A percentile compares a stretch with the other conserved stretches of the same genome.
Conservation (phyloP, 2,888 invertebrate species). For the Drosophila antonietae region DNA sequence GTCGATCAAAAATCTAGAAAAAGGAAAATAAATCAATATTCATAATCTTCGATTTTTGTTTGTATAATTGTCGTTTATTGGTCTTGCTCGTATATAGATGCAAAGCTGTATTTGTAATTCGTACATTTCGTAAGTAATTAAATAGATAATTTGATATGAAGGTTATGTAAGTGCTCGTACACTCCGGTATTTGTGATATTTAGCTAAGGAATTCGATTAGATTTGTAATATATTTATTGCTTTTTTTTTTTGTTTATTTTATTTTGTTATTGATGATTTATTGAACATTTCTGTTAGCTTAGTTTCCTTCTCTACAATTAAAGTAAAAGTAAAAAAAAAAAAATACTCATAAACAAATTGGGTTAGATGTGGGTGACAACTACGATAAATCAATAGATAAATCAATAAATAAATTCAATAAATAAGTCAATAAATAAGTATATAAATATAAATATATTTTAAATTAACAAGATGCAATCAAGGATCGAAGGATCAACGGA, state of each 20-base stretch:
- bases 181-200: constrained; percentile 19
- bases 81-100: constrained; percentile 46
- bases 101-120: constrained; percentile 48
- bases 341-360: constrained; percentile 42
- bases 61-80: constrained; percentile 52
- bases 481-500: constrained; percentile 9
- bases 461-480: constrained; percentile 25
- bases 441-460: constrained; percentile 30
- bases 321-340: constrained; percentile 47
- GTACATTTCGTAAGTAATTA: constrained; percentile 41
- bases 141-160: constrained; percentile 39
- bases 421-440: constrained; percentile 17
- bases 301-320: constrained; percentile 45
- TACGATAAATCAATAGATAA: constrained; percentile 50
- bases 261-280: constrained; percentile 52
- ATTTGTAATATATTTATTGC: constrained; percentile 5
- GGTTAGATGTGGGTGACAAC: constrained; percentile 20
- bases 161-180: constrained; percentile 38
- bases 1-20: too few relatives aligned
- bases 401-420: constrained; percentile 17
- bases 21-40: not conserved
- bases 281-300: constrained; percentile 54
- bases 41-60: not conserved
- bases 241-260: not conserved
- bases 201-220: constrained; percentile 27